Evolutionary conservation across 2,888 invertebrate species (phyloP).

Genomic region (Drosophila dives): DNA sequence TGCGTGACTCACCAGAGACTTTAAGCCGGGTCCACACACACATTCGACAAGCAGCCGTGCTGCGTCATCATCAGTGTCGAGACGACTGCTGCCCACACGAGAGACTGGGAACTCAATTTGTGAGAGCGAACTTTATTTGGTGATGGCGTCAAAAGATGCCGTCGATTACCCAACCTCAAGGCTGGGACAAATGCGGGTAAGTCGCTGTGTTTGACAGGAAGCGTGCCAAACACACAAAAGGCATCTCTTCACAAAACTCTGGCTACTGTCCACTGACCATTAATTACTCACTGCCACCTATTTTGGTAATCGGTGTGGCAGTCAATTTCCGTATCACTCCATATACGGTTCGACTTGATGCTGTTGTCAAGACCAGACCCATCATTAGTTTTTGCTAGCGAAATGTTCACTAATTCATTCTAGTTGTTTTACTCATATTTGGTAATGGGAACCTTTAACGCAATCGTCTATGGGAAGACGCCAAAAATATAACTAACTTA

Average conservation of each 20-base stretch:
- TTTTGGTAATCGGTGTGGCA: constrained; percentile 28
- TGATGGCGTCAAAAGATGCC: constrained; percentile 84
- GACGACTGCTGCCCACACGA: constrained; percentile 62
- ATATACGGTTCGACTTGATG: constrained; percentile 37
- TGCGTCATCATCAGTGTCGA: constrained; percentile 60
- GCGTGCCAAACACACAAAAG: constrained; percentile 24
- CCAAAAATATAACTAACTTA: not conserved
- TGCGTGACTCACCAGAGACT: constrained; percentile 62
- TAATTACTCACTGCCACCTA: constrained; percentile 24
- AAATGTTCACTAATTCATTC: constrained; percentile 58
- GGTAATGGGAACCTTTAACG: constrained; percentile 31
- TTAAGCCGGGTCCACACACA: constrained; percentile 67
- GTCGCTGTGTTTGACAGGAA: constrained; percentile 52
- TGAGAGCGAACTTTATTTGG: constrained; percentile 66
- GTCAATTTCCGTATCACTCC: constrained; percentile 61
- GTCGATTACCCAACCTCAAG: constrained; percentile 83
- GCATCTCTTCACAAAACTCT: constrained; percentile 8
- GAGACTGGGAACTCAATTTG: constrained; percentile 14
- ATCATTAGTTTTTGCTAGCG: constrained; percentile 14
- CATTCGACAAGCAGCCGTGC: constrained; percentile 28
- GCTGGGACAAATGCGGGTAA: constrained; percentile 85
- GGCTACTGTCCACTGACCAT: constrained; percentile 16
- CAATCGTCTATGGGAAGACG: constrained; percentile 11
- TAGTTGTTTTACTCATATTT: constrained; percentile 39
- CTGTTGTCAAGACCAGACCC: constrained; percentile 24